Evolutionary conservation across 2,797 vertebrate species (phyloP).

Genomic region (Sebastes oblongus): DNA sequence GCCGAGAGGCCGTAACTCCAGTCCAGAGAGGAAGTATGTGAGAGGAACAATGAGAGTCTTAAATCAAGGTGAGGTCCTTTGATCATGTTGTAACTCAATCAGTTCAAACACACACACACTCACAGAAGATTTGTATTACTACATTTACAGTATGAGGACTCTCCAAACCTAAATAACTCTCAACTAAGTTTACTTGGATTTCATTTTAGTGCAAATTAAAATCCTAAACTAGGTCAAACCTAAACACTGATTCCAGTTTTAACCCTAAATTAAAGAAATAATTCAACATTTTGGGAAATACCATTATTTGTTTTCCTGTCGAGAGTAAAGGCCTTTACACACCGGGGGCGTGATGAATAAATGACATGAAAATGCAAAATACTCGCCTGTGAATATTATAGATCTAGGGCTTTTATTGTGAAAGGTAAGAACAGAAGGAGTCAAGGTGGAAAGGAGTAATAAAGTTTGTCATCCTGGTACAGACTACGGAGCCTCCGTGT

Average conservation of each 20-base stretch:
- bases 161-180: neutral
- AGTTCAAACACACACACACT: neutral
- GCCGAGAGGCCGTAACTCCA: neutral
- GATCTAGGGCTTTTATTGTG: too few species aligned
- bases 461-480: too few species aligned
- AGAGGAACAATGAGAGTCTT: constrained; percentile 32
- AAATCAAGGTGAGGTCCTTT: constrained; percentile 39
- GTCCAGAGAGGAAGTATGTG: constrained; percentile 9
- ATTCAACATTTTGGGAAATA: neutral
- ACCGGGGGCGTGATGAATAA: too few species aligned
- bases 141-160: neutral
- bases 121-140: neutral
- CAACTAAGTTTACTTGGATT: too few species aligned
- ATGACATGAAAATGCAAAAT: too few species aligned
- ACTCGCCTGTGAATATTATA: too few species aligned
- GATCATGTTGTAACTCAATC: constrained; percentile 40
- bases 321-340: too few species aligned
- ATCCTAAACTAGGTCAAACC: neutral
- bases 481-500: too few species aligned
- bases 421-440: too few species aligned
- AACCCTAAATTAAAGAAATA: neutral
- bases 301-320: too few species aligned
- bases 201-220: neutral
- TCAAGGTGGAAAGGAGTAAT: too few species aligned
- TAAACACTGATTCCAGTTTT: neutral